Evolutionary conservation across 1,140 invertebrate genomes (phyloP).

Genomic region (Copidosoma floridanum): DNA sequence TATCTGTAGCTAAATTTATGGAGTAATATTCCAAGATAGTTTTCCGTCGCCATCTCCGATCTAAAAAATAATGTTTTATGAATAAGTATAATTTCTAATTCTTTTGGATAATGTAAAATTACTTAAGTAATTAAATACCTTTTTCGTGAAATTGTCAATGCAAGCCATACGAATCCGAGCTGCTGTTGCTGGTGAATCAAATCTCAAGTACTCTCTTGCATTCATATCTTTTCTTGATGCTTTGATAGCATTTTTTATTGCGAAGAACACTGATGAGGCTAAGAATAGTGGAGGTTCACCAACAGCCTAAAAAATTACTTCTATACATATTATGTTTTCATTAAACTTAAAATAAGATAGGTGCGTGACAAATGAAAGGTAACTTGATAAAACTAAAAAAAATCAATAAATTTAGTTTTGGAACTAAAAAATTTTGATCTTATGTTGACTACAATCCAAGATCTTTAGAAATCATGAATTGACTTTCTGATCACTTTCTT

Average conservation of each 20-base stretch:
- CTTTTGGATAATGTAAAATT: neutral
- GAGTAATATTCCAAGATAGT: conserved; percentile 34
- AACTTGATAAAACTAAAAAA: neutral
- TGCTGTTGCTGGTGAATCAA: conserved; percentile 84
- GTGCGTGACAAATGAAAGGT: no score
- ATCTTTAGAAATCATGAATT: no score
- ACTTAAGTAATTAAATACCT: conserved; percentile 56
- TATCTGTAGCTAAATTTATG: conserved; percentile 14
- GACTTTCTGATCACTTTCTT: no score
- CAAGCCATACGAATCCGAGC: conserved; percentile 88
- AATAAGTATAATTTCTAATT: conserved; percentile 3
- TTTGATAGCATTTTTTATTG: conserved; percentile 83
- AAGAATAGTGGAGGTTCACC: conserved; percentile 92
- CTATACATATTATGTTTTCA: neutral
- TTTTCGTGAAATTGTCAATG: conserved; percentile 74
- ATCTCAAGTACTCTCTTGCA: conserved; percentile 61
- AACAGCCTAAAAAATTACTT: conserved; percentile 66
- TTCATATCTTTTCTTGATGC: conserved; percentile 72
- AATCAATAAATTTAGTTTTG: neutral
- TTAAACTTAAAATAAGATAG: no score
- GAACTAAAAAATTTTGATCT: no score
- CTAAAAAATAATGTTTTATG: conserved; percentile 29
- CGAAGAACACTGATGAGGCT: conserved; percentile 81
- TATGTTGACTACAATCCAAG: no score
- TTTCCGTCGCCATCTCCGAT: conserved; percentile 30